Base-by-base conservation (phyloP, 1,140 invertebrate genomes). In the Euschistus heros region DNA sequence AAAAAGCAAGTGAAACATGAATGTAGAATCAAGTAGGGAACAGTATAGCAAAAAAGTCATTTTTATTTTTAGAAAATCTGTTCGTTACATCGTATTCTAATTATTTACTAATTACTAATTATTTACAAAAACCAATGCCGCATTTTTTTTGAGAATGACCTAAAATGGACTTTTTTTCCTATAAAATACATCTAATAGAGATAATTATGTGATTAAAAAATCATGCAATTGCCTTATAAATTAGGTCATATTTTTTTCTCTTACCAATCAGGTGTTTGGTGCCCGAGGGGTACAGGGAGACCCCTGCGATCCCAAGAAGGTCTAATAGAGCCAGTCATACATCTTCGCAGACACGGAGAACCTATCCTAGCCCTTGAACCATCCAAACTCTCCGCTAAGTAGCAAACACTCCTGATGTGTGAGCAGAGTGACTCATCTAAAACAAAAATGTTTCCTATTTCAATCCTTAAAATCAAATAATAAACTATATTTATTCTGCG, bases 341-440 rank as follows among this genome's bases (percentile, higher is more conserved):
- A 88, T 13, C 85, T 74, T 65, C 85, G 77, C 0, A 83, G 81
- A 72, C 86, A 88, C 0, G 86, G 84, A 67, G 81, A 80, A 0
- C 84, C 86, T 17, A 76, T 70, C 13, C 82, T 76, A 0, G 78
- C 71, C 0, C 71, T 70, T 7, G 75, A 65, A 26, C 24, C 15
- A 14, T 57, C 54, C 0, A 71, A 69, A 70, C 84, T 87, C 72
- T 88, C 84, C 0, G 86, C 86, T 79, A 87, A 82, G 72, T 83
- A 88, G 71, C 86, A 88, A 37, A 88, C 81, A 0, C 81, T 80
- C 81, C 85, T 85, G 55, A 86, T 83, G 71, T 88, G 86, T 70
- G 85, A 87, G 74, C 86, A 88, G 5, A 88, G 74, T 37, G 85
- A 80, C 65, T 80, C 80, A 72, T 86, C 83, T 82, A 75, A 62